A percentile compares a stretch with the other conserved stretches of the same genome.
phyloP scores from a whole-genome alignment of 2,797 vertebrate species.

The Fundulus diaphanus region DNA sequence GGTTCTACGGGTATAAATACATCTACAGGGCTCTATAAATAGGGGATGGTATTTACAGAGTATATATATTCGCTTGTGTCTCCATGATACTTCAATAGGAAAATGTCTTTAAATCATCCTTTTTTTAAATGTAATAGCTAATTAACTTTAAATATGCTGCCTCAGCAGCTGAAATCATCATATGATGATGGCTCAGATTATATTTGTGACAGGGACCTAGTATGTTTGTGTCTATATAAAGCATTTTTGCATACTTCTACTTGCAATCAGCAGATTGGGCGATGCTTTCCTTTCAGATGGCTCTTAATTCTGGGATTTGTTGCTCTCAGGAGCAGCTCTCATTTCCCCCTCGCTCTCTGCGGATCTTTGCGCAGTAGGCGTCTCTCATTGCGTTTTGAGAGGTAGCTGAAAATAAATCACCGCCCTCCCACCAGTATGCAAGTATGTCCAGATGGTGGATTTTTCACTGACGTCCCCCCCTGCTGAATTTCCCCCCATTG shows the following conservation, averaged over 20 bases:
- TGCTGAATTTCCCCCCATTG: conserved; percentile 75
- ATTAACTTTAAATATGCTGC: conserved; percentile 26
- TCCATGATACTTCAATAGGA: background rate
- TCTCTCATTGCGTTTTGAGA: conserved; percentile 64
- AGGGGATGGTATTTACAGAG: too few relatives aligned
- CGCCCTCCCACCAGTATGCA: conserved; percentile 67
- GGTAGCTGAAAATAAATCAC: conserved; percentile 73
- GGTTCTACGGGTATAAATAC: too few relatives aligned
- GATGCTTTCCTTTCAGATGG: conserved; percentile 69
- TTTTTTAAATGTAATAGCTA: conserved; percentile 4
- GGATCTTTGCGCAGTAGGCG: conserved; percentile 65
- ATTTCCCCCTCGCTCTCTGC: conserved; percentile 46
- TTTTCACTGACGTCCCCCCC: conserved; percentile 66
- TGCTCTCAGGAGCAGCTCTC: conserved; percentile 58
- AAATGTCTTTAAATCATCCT: background rate
- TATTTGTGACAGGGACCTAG: conserved; percentile 27
- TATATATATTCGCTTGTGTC: background rate
- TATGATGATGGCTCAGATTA: conserved; percentile 11
- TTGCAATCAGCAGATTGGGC: conserved; percentile 64
- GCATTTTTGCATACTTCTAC: conserved; percentile 19
- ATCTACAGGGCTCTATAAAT: too few relatives aligned
- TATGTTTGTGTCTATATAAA: background rate
- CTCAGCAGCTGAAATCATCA: conserved; percentile 12
- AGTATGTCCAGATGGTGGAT: conserved; percentile 75
- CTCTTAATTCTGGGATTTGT: conserved; percentile 72